These are phyloP conservation scores for Drosophila azteca DNA, from an alignment of 1,140 invertebrate species.

Conservation along the genomic window DNA sequence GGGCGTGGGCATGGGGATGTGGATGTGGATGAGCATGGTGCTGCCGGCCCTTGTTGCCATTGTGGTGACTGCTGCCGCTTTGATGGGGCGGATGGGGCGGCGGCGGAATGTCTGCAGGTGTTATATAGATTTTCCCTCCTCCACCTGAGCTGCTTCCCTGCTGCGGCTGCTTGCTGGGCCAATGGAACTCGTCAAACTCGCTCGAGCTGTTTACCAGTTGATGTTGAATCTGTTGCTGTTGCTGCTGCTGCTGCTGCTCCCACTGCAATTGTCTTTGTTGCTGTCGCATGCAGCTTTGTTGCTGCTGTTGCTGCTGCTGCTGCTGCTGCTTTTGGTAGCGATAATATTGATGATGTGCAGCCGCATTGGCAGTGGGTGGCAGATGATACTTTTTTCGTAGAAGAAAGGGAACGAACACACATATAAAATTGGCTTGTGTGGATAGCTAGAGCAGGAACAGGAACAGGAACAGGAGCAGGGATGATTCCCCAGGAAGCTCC, in stretches of 20 bases:
- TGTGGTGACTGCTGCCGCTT: slow-evolving; percentile 42
- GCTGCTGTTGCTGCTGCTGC: slow-evolving; percentile 56
- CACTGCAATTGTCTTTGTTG: slow-evolving; percentile 57
- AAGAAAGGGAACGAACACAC: slow-evolving; percentile 34
- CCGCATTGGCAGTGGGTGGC: slow-evolving; percentile 60
- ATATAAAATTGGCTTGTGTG: slow-evolving; percentile 71
- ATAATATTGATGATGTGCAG: slow-evolving; percentile 78
- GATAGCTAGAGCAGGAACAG: slow-evolving; percentile 33
- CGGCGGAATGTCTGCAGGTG: slow-evolving; percentile 76
- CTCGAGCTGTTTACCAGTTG: slow-evolving; percentile 67
- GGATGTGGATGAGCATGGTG: slow-evolving; percentile 44
- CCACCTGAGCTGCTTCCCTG: slow-evolving; percentile 13
- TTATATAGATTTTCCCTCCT: slow-evolving; percentile 77
- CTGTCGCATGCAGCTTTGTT: slow-evolving; percentile 63
- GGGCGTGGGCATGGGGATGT: slow-evolving; percentile 26
- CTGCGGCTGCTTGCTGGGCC: slow-evolving; percentile 65
- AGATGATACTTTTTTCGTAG: slow-evolving; percentile 61
- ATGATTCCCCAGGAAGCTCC: slow-evolving; percentile 2
- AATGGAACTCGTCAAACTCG: slow-evolving; percentile 76
- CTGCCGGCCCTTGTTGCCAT: slow-evolving; percentile 38
- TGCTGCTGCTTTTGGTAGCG: slow-evolving; percentile 69
- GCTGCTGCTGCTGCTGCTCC: slow-evolving; percentile 55
- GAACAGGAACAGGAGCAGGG: slow-evolving; percentile 9
- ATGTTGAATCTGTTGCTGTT: slow-evolving; percentile 59
- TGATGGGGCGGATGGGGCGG: slow-evolving; percentile 72